Percentiles rank a stretch among this genome's conserved stretches.
Conservation (phyloP, 1,140 invertebrate species). For the Plodia interpunctella region DNA sequence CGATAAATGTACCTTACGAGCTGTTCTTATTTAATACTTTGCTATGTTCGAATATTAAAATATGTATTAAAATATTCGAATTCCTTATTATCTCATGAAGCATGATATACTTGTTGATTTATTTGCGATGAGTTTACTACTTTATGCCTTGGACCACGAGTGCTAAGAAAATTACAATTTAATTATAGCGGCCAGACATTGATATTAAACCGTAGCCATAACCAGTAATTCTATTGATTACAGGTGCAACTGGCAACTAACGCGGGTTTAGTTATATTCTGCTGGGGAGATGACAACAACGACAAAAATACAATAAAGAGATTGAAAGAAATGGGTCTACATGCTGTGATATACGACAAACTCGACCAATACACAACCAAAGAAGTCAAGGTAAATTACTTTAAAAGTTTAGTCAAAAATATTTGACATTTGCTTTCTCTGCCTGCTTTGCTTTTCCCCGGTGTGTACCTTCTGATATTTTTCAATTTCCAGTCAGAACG, state of each 20-base stretch:
- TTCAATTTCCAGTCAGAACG: background rate
- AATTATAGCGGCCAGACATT: too few relatives aligned
- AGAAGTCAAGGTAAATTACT: slow-evolving; percentile 84
- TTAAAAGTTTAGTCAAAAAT: background rate
- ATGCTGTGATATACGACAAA: slow-evolving; percentile 96
- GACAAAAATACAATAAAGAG: slow-evolving; percentile 90
- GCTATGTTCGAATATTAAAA: too few relatives aligned
- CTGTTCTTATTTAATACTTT: too few relatives aligned
- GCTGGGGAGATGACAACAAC: slow-evolving; percentile 98
- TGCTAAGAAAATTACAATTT: too few relatives aligned
- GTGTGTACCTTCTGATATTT: background rate
- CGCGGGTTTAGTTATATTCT: slow-evolving; percentile 91
- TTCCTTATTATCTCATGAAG: too few relatives aligned
- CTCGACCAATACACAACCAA: slow-evolving; percentile 88
- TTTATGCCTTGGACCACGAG: too few relatives aligned
- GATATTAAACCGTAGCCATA: too few relatives aligned
- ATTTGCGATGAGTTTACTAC: too few relatives aligned
- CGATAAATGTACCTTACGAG: too few relatives aligned
- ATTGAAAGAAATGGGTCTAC: slow-evolving; percentile 91
- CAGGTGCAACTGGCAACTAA: slow-evolving; percentile 86
- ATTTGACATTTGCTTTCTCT: background rate
- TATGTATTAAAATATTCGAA: too few relatives aligned
- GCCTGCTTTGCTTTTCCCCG: too few relatives aligned
- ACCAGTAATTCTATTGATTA: slow-evolving; percentile 18
- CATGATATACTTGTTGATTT: too few relatives aligned